A percentile compares a stretch with the other conserved stretches of the same genome.
Evolutionary conservation across 1,140 invertebrate species (phyloP).

Genomic region (Aphelinus atriplicis): DNA sequence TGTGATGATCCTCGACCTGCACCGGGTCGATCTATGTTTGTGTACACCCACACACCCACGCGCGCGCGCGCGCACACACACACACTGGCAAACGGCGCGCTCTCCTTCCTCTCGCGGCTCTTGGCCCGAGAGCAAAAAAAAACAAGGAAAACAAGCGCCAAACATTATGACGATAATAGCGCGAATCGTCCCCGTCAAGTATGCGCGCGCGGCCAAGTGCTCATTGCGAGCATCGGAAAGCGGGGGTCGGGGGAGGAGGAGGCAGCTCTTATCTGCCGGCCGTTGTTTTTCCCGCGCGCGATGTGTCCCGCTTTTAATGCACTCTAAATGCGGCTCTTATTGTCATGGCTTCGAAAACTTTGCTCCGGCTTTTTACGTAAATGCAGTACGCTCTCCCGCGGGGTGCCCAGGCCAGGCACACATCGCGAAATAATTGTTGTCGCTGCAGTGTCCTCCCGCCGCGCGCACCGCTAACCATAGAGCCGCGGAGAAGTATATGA

Average conservation of each 20-base stretch:
- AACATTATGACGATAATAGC: background rate
- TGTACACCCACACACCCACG: too few relatives aligned
- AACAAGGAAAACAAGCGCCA: background rate
- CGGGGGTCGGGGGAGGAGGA: too few relatives aligned
- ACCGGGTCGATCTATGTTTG: too few relatives aligned
- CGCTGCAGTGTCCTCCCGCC: background rate
- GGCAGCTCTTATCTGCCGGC: constrained; percentile 11
- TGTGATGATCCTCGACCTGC: too few relatives aligned
- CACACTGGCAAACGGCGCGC: constrained; percentile 1
- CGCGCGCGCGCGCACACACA: background rate
- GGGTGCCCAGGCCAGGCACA: too few relatives aligned
- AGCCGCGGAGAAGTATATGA: background rate
- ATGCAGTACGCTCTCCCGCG: too few relatives aligned
- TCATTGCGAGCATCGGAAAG: background rate
- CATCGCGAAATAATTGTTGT: constrained; percentile 16
- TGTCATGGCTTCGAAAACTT: constrained; percentile 36
- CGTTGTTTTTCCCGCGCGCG: background rate
- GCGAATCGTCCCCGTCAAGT: background rate
- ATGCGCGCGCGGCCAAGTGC: background rate
- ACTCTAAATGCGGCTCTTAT: constrained; percentile 23
- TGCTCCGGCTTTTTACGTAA: constrained; percentile 6
- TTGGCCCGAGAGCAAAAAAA: background rate
- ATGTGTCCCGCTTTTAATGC: constrained; percentile 19
- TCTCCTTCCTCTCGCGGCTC: background rate
- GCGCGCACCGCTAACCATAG: background rate